Evolutionary conservation across 2,888 invertebrate species (phyloP), one percentile per base, ranked within the genome.

Genomic region (Pandemis cinnamomeana): DNA sequence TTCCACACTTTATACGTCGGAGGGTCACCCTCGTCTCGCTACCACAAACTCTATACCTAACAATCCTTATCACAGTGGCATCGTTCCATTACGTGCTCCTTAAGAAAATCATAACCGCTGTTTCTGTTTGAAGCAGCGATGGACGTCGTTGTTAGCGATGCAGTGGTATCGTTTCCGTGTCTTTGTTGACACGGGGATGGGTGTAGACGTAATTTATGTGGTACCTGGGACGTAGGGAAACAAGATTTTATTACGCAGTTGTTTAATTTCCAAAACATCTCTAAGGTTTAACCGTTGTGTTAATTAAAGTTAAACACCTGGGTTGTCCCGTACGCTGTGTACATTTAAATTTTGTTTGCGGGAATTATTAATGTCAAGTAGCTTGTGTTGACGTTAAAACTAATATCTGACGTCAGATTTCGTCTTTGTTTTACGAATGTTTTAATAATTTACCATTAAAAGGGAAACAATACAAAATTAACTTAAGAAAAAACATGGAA

Each of bases 1-100:
- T 91, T 91, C 91, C 87, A 86, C 83, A 82, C 84, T 87, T 87
- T 84, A 85, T 86, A 83, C 82, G 81, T 79, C 81, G 80, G 77
- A 78, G 82, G 83, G 83, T 82, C 84, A 83, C 84, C 87, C 83
- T 83, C 79, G 78, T 81, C 80, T 79, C 27, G 27, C 61, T 70
- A 75, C 69, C 71, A 48, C 75, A 67, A 15, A 53, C 20, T 13
- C 13, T 46, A 10, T 44, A 51, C 36, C 60, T 61, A 51, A 13
- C 8, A 41, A 0, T 11, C 27, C 13, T 11, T 15, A 7, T 36
- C 42, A 11, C 41, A 42, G 5, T 15, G 15, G 5, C 11, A n/a
- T 7, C 7, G 6, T 11, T 70, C n/a, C 73, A 70, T 66, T 74
- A 51, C 73, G 7, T 48, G 13, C 10, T 70, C 15, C 3, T 13